Base-by-base conservation (phyloP, 2,797 vertebrate genomes). In the Molossus alvarezi region DNA sequence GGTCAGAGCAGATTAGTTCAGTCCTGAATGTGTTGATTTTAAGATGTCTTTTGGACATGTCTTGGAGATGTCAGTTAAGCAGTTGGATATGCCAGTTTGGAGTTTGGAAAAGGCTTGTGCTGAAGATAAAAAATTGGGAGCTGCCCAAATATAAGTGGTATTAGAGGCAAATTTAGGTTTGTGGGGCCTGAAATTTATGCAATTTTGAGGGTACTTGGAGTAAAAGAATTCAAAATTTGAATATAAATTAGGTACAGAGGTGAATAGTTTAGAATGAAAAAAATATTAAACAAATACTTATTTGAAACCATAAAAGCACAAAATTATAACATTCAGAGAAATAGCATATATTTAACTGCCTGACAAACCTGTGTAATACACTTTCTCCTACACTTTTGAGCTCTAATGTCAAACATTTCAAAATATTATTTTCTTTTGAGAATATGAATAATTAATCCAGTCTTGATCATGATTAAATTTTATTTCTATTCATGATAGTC, bases 371-470 rank as follows among this genome's bases (percentile, higher is more conserved):
- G 27, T 80, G 9, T 90, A 72, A 57, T 92, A 79, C 13, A 10
- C 72, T 81, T 33, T 27, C 20, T 13, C 45, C 64, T 48, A 18
- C 29, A 51, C n/a, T 82, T 81, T 87, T 87, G 21, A 82, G 6
- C 45, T 90, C 18, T 62, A 48, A 64, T 92, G 5, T 20, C 33
- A 82, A 64, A 15, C 14, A 90, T 81, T 90, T 86, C 51, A 10
- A 79, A 90, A 33, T 58, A 41, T 29, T 29, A 41, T 76, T 81
- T 86, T 90, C 33, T 90, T 27, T 90, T 62, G 17, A 82, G 58
- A 69, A 27, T 92, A 90, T 60, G 27, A 60, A 87, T 87, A 90
- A 81, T 81, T 71, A 67, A 88, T 23, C 53, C 76, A 81, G 9
- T 55, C 21, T 64, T 90, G 81, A 29, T 92, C 29, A 76, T 71